These are phyloP conservation scores for Eristalinus sepulchralis DNA, from an alignment of 2,888 invertebrate species.

Conservation along the genomic window DNA sequence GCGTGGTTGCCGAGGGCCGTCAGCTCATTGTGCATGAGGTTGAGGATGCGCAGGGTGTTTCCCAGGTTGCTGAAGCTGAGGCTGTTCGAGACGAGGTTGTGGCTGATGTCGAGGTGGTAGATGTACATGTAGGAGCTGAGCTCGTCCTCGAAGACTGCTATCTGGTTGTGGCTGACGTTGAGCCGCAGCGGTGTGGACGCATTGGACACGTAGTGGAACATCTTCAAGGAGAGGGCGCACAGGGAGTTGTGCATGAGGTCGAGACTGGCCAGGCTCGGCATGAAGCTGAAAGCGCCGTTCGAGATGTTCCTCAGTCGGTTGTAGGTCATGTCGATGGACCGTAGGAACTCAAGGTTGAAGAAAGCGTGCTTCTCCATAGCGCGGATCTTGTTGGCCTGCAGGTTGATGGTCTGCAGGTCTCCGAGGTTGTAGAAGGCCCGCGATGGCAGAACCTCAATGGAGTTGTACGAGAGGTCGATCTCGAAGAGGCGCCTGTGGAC, in stretches of 20 bases:
- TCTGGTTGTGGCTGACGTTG: slow-evolving; percentile 88
- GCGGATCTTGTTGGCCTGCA: slow-evolving; percentile 90
- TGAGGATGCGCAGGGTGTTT: slow-evolving; percentile 85
- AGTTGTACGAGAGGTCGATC: slow-evolving; percentile 91
- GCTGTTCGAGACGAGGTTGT: slow-evolving; percentile 85
- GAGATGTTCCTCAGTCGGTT: slow-evolving; percentile 90
- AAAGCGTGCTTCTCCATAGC: slow-evolving; percentile 88
- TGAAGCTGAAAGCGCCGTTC: slow-evolving; percentile 87
- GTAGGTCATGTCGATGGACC: slow-evolving; percentile 91
- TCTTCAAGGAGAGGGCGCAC: slow-evolving; percentile 85
- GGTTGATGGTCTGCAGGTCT: slow-evolving; percentile 88
- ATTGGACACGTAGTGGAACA: slow-evolving; percentile 86
- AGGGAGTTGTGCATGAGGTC: slow-evolving; percentile 91
- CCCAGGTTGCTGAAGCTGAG: slow-evolving; percentile 86
- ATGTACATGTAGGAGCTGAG: slow-evolving; percentile 83
- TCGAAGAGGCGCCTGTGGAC: slow-evolving; percentile 88
- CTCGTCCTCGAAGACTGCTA: slow-evolving; percentile 78
- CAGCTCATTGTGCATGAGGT: slow-evolving; percentile 89
- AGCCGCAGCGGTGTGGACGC: slow-evolving; percentile 86
- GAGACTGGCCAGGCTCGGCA: slow-evolving; percentile 88
- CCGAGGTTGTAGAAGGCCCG: slow-evolving; percentile 88
- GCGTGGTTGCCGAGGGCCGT: slow-evolving; percentile 87
- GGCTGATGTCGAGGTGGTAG: slow-evolving; percentile 87
- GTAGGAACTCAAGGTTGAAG: slow-evolving; percentile 88
- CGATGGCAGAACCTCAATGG: slow-evolving; percentile 85